A percentile compares a stretch with the other conserved stretches of the same genome.
Conservation (phyloP, 2,113 vertebrate genomes). For the Sterna hirundo region DNA sequence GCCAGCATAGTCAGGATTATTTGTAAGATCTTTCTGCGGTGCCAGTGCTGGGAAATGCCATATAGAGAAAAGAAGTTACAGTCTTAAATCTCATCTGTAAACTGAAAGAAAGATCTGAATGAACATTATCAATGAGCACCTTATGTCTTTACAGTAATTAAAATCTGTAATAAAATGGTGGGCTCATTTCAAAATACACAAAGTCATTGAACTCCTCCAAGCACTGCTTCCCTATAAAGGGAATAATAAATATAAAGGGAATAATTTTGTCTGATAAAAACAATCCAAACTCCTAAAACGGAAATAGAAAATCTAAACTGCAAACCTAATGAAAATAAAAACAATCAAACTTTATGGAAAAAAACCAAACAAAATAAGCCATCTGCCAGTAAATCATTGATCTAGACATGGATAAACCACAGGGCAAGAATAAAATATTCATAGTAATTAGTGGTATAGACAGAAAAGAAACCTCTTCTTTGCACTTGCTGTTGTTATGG, state of each 20-base stretch:
- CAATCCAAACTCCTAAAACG: neutral
- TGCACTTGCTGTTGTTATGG: slow-evolving; percentile 71
- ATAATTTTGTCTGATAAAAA: neutral
- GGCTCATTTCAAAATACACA: neutral
- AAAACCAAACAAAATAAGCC: slow-evolving; percentile 21
- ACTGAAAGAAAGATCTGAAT: neutral
- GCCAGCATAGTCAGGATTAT: neutral
- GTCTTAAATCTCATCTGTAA: neutral
- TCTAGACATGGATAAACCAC: slow-evolving; percentile 29
- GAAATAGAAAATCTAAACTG: neutral
- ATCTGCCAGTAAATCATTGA: slow-evolving; percentile 61
- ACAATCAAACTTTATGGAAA: neutral
- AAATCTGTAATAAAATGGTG: neutral
- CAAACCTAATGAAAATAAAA: neutral
- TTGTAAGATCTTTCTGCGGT: neutral
- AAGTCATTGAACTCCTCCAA: neutral
- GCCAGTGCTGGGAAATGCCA: neutral
- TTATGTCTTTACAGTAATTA: neutral
- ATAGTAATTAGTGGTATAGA: slow-evolving; percentile 54
- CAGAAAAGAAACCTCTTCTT: slow-evolving; percentile 62
- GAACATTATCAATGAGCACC: neutral
- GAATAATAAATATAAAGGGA: no score
- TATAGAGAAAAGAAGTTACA: neutral
- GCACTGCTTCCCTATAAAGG: neutral
- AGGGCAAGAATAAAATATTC: slow-evolving; percentile 51